Evolutionary conservation across 2,113 vertebrate species (phyloP).

Genomic region (Clarias magur): DNA sequence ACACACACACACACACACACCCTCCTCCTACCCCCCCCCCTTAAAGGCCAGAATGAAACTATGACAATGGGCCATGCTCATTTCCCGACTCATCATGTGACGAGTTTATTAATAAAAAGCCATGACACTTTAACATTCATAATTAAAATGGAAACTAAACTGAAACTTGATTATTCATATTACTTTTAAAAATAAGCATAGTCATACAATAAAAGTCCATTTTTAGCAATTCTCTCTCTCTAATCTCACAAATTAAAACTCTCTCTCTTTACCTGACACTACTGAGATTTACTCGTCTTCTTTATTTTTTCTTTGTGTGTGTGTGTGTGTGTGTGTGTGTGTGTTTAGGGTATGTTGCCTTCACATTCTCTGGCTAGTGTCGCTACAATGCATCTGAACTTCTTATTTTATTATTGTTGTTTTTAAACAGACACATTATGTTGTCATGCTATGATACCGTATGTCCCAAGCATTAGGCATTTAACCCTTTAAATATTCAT

Average conservation of each 20-base stretch:
- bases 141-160: background rate
- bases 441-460: background rate
- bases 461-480: background rate
- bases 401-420: background rate
- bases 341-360: too few species aligned
- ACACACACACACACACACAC: too few species aligned
- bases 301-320: background rate
- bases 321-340: background rate
- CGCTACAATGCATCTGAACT: too few species aligned
- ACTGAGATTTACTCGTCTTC: background rate
- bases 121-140: background rate
- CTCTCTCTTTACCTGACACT: background rate
- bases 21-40: too few species aligned
- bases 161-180: background rate
- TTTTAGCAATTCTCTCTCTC: background rate
- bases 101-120: background rate
- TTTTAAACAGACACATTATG: background rate
- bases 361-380: background rate
- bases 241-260: background rate
- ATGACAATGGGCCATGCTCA: background rate
- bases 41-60: background rate
- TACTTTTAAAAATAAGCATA: background rate
- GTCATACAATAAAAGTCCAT: background rate
- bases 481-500: background rate
- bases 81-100: constrained; percentile 1